phyloP scores from a whole-genome alignment of 2,797 vertebrate genomes.

The Esox lucius region DNA sequence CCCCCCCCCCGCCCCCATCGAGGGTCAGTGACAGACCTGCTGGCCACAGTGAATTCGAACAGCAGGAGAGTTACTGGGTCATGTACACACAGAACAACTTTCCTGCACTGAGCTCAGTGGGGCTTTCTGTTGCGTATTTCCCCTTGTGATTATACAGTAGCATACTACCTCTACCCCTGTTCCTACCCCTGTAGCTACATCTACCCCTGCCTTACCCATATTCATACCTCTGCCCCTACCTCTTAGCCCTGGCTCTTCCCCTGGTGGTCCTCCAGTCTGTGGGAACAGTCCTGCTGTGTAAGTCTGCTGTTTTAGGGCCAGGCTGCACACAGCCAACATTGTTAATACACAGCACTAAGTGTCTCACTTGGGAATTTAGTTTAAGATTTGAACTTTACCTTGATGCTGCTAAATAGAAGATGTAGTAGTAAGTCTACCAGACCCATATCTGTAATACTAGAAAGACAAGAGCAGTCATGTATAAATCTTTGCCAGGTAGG shows the following conservation, averaged over 20 bases:
- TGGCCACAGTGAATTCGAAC: too few species aligned
- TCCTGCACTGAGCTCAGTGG: too few species aligned
- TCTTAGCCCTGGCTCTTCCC: background rate
- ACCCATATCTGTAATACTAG: background rate
- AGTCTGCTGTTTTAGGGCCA: constrained; percentile 27
- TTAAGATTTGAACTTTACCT: background rate
- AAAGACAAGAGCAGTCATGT: background rate
- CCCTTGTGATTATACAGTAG: too few species aligned
- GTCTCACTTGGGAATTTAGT: background rate
- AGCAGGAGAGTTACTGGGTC: too few species aligned
- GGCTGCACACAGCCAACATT: constrained; percentile 25
- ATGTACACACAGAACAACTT: too few species aligned
- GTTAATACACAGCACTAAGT: constrained; percentile 16
- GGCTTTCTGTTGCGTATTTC: too few species aligned
- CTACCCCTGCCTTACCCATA: background rate
- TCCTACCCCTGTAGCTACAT: background rate
- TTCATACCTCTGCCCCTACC: background rate
- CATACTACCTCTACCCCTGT: background rate
- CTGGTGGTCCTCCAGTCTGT: background rate
- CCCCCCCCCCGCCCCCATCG: too few species aligned
- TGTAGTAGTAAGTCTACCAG: background rate
- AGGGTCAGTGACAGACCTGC: too few species aligned
- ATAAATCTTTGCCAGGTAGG: background rate
- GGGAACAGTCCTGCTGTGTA: background rate
- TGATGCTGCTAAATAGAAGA: background rate